These are phyloP conservation scores for Pheosia gnoma DNA, from an alignment of 2,888 invertebrate species.

Conservation along the genomic window DNA sequence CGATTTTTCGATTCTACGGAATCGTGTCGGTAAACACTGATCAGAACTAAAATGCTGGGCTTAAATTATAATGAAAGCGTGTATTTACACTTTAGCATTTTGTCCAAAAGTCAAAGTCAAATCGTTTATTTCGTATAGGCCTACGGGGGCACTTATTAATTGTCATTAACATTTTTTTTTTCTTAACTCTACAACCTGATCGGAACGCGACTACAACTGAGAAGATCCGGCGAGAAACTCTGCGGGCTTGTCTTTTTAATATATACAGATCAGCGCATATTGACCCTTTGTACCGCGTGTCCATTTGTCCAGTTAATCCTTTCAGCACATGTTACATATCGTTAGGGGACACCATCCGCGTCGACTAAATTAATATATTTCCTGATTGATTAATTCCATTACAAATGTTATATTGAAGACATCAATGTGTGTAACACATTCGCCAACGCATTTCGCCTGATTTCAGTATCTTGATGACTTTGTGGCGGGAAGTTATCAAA, in stretches of 20 bases:
- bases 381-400: constrained; percentile 3
- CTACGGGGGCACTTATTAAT: too few species aligned
- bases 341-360: not conserved
- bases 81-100: constrained; percentile 13
- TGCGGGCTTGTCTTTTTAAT: too few species aligned
- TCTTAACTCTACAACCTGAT: too few species aligned
- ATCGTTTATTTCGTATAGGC: too few species aligned
- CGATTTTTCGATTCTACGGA: constrained; percentile 29
- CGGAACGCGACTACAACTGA: too few species aligned
- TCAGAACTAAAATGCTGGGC: constrained; percentile 17
- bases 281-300: constrained; percentile 28
- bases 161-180: too few species aligned
- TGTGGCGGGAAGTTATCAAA: too few species aligned
- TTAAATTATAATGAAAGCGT: constrained; percentile 19
- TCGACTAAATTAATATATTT: not conserved
- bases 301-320: constrained; percentile 45
- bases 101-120: too few species aligned
- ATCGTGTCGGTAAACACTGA: constrained; percentile 4
- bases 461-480: not conserved
- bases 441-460: too few species aligned
- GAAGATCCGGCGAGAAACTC: too few species aligned
- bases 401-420: not conserved
- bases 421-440: not conserved
- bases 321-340: constrained; percentile 36
- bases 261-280: constrained; percentile 22